Percentiles rank a stretch among this genome's conserved stretches.
Evolutionary conservation across 2,888 invertebrate genomes (phyloP).

Genomic region (Thymelicus acteon): DNA sequence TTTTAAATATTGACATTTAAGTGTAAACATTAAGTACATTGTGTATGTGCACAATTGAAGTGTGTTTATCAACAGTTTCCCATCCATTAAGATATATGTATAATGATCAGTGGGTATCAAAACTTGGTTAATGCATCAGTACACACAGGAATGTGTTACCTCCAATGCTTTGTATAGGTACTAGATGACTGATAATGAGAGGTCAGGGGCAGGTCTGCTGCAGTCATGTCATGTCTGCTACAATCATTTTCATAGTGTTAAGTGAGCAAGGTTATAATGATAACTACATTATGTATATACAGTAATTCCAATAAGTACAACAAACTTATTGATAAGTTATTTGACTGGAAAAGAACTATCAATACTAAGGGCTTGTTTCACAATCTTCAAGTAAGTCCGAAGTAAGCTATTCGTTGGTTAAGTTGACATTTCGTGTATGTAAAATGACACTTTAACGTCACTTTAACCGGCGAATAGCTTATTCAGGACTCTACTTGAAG

Average conservation of each 20-base stretch:
- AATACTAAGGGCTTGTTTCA: no score
- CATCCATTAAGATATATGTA: not conserved
- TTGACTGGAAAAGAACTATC: no score
- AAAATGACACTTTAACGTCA: no score
- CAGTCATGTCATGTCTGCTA: not conserved
- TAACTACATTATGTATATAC: no score
- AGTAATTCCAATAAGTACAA: no score
- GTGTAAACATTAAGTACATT: slow-evolving; percentile 32
- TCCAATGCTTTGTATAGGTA: not conserved
- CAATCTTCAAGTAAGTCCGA: no score
- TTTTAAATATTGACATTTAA: slow-evolving; percentile 39
- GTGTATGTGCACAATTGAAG: slow-evolving; percentile 35
- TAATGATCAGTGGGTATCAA: not conserved
- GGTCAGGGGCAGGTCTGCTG: slow-evolving; percentile 5
- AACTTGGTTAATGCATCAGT: slow-evolving; percentile 17
- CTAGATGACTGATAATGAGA: not conserved
- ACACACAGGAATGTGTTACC: slow-evolving; percentile 4
- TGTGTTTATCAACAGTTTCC: slow-evolving; percentile 27
- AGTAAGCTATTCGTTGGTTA: no score
- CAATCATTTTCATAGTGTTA: slow-evolving; percentile 32
- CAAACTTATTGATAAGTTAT: no score
- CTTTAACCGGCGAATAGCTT: no score
- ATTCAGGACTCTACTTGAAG: no score
- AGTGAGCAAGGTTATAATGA: slow-evolving; percentile 24
- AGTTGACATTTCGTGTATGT: no score